Evolutionary conservation across 2,888 invertebrate species (phyloP).

Genomic region (Entomobrya multifasciata): DNA sequence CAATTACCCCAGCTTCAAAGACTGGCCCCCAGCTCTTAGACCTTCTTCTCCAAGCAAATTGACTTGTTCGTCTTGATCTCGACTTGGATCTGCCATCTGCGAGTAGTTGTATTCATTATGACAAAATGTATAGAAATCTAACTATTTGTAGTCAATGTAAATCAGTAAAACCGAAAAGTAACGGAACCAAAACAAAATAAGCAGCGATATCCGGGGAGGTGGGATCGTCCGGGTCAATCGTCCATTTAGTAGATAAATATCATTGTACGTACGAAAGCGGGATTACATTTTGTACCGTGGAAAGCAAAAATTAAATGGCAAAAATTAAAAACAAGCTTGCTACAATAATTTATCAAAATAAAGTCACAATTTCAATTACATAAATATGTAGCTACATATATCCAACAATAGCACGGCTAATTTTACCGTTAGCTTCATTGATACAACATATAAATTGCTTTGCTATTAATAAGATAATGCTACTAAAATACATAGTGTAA

Average conservation of each 20-base stretch:
- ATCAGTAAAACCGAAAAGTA: slow-evolving; percentile 51
- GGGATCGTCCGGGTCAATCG: slow-evolving; percentile 43
- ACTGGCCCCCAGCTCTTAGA: slow-evolving; percentile 96
- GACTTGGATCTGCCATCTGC: slow-evolving; percentile 98
- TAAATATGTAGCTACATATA: not conserved
- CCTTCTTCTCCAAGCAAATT: slow-evolving; percentile 98
- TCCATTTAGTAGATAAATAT: slow-evolving; percentile 42
- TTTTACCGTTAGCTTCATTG: too few species aligned
- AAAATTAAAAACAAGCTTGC: slow-evolving; percentile 45
- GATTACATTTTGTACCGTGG: slow-evolving; percentile 56
- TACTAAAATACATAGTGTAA: too few species aligned
- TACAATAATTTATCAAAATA: slow-evolving; percentile 10
- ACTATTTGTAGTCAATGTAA: slow-evolving; percentile 29
- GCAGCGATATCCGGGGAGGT: slow-evolving; percentile 44
- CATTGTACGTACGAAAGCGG: slow-evolving; percentile 56
- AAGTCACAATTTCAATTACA: not conserved
- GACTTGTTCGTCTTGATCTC: slow-evolving; percentile 95
- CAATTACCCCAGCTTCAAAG: slow-evolving; percentile 98
- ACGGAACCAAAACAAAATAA: slow-evolving; percentile 54
- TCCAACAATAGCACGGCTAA: not conserved
- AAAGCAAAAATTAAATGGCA: slow-evolving; percentile 66
- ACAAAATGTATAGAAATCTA: slow-evolving; percentile 72
- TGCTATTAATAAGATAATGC: too few species aligned
- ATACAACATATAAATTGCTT: too few species aligned
- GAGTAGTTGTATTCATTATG: slow-evolving; percentile 84